Percentiles rank a stretch among this genome's conserved stretches.
Conservation (phyloP, 2,888 invertebrate species). For the Eupithecia tripunctaria region DNA sequence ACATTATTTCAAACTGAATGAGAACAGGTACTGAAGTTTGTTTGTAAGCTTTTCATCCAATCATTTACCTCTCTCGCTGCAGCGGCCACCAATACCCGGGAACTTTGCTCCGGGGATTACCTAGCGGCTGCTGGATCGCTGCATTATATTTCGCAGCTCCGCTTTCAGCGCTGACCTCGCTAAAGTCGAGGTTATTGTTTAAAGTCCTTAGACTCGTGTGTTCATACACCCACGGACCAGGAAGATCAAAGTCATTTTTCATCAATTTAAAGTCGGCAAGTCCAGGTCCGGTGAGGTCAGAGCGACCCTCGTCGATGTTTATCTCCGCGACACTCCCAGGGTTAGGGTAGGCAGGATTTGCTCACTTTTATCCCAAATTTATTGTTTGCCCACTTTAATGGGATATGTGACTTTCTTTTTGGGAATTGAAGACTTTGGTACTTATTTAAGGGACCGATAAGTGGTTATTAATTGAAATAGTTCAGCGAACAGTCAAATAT, state of each 20-base stretch:
- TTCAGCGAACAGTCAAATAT: background rate
- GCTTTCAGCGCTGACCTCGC: conserved; percentile 29
- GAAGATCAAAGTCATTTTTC: conserved; percentile 24
- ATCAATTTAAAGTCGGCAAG: conserved; percentile 34
- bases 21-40: conserved; percentile 30
- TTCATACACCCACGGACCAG: background rate
- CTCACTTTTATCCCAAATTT: conserved; percentile 64
- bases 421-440: conserved; percentile 27
- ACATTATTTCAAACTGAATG: conserved; percentile 20
- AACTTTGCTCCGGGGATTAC: conserved; percentile 36
- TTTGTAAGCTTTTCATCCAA: conserved; percentile 36
- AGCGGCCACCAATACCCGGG: conserved; percentile 29
- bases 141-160: conserved; percentile 33
- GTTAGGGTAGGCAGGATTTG: conserved; percentile 59
- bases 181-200: conserved; percentile 27
- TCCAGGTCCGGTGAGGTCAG: conserved; percentile 26
- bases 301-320: conserved; percentile 43
- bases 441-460: conserved; percentile 14
- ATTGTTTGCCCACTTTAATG: conserved; percentile 53
- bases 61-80: conserved; percentile 36
- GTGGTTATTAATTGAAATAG: conserved; percentile 12
- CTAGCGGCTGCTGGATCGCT: conserved; percentile 33
- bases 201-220: background rate
- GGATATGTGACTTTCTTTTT: conserved; percentile 37
- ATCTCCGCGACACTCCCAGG: conserved; percentile 36